These are phyloP conservation scores for Leucophenga maculata DNA, from an alignment of 2,888 invertebrate genomes.

Conservation along the genomic window DNA sequence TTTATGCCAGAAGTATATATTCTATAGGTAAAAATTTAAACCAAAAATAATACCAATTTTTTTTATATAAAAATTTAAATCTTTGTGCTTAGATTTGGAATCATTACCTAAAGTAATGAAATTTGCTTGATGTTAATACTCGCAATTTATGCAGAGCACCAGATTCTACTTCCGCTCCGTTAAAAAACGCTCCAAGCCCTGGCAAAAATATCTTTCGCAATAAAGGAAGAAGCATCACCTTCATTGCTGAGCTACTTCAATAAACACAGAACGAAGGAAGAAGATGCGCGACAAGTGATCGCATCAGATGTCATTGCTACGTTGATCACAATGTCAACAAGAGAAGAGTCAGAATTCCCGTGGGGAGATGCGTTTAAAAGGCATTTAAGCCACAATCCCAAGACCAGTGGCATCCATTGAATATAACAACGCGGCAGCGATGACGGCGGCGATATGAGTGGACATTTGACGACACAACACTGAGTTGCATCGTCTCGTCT, in stretches of 20 bases:
- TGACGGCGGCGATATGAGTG: background rate
- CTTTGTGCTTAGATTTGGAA: too few species aligned
- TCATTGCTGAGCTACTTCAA: too few species aligned
- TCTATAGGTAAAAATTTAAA: too few species aligned
- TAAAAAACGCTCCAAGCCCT: too few species aligned
- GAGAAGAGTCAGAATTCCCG: conserved; percentile 53
- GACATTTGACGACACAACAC: background rate
- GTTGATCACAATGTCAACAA: conserved; percentile 65
- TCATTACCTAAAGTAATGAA: too few species aligned
- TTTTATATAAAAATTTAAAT: too few species aligned
- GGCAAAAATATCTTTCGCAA: too few species aligned
- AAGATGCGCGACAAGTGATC: conserved; percentile 63
- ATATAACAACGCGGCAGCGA: conserved; percentile 31
- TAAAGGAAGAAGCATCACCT: background rate
- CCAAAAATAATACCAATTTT: too few species aligned
- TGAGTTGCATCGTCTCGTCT: conserved; percentile 46
- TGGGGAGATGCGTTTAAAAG: conserved; percentile 65
- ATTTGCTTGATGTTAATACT: too few species aligned
- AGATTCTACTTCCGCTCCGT: too few species aligned
- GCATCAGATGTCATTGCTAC: conserved; percentile 65
- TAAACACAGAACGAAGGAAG: background rate
- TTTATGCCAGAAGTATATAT: too few species aligned
- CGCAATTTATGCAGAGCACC: too few species aligned
- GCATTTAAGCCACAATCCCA: conserved; percentile 63
- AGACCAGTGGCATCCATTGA: conserved; percentile 48